phyloP scores from a whole-genome alignment of 2,113 vertebrate genomes.

The Pithys albifrons region DNA sequence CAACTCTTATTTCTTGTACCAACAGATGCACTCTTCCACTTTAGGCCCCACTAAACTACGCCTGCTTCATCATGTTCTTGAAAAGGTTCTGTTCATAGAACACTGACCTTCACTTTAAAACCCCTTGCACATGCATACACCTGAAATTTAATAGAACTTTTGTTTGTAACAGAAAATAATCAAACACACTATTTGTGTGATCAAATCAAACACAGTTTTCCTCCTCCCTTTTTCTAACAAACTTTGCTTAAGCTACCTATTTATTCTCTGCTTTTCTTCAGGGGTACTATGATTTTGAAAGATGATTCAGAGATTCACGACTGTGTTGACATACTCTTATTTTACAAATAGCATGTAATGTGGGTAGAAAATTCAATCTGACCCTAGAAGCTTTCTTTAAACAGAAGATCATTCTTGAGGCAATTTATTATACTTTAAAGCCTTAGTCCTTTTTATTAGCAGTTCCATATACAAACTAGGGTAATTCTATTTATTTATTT shows the following conservation, averaged over 20 bases:
- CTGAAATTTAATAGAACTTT: background rate
- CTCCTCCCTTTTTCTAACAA: background rate
- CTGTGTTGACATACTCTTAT: background rate
- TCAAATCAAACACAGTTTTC: background rate
- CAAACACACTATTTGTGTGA: background rate
- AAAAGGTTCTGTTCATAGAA: background rate
- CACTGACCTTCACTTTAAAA: background rate
- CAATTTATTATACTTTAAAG: background rate
- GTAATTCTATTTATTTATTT: constrained; percentile 6
- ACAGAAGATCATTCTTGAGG: background rate
- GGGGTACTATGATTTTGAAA: background rate
- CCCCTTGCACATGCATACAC: background rate
- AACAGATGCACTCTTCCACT: background rate
- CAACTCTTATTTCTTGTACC: background rate
- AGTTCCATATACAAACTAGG: background rate
- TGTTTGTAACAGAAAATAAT: background rate
- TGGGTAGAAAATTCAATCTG: background rate
- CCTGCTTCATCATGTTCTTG: background rate
- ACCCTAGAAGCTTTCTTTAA: background rate
- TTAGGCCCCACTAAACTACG: background rate
- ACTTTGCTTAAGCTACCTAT: background rate
- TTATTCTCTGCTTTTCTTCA: background rate
- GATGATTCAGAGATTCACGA: background rate
- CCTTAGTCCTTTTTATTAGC: background rate
- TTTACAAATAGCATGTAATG: background rate